phyloP scores from a whole-genome alignment of 2,113 vertebrate genomes.

The Rattus rattus region DNA sequence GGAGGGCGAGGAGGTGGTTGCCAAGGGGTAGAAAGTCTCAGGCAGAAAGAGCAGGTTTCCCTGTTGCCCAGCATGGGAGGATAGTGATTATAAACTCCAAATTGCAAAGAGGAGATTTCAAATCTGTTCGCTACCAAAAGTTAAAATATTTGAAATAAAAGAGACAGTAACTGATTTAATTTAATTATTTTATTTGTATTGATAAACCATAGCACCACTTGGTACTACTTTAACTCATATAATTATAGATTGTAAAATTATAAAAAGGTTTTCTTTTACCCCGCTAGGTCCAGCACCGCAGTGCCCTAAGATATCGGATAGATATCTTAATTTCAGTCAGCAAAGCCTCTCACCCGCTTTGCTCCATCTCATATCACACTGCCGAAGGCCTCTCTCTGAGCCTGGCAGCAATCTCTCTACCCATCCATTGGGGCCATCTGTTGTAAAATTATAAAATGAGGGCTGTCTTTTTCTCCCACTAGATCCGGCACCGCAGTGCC shows the following conservation, averaged over 20 bases:
- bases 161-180: neutral
- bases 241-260: neutral
- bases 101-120: neutral
- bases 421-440: too few relatives aligned
- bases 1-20: neutral
- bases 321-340: too few relatives aligned
- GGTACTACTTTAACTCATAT: neutral
- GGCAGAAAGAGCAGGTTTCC: neutral
- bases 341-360: too few relatives aligned
- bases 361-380: too few relatives aligned
- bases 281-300: too few relatives aligned
- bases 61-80: neutral
- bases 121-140: neutral
- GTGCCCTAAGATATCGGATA: too few relatives aligned
- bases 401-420: too few relatives aligned
- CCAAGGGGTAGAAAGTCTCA: neutral
- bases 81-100: neutral
- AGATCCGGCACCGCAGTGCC: too few relatives aligned
- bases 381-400: too few relatives aligned
- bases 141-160: conserved; percentile 24
- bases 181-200: neutral
- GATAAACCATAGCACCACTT: neutral
- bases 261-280: too few relatives aligned
- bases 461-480: too few relatives aligned
- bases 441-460: too few relatives aligned